phyloP scores from a whole-genome alignment of 2,888 invertebrate genomes.

The Drosophila prolongata region DNA sequence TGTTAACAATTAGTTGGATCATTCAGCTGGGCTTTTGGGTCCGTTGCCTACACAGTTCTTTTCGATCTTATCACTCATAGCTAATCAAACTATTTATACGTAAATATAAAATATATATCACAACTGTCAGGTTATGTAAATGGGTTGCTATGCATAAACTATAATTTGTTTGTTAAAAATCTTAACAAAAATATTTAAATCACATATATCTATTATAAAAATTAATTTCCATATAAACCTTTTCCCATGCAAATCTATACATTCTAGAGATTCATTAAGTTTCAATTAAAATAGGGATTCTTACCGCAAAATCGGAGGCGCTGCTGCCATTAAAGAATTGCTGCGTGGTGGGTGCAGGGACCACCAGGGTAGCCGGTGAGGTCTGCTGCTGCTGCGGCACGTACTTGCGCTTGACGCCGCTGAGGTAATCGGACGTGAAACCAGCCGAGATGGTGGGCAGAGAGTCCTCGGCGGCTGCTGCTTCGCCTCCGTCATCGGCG shows the following conservation, averaged over 20 bases:
- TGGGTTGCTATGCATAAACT: background rate
- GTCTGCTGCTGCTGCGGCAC: constrained; percentile 46
- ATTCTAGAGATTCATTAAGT: no score
- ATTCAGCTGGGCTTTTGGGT: no score
- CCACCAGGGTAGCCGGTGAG: constrained; percentile 18
- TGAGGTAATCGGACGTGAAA: constrained; percentile 52
- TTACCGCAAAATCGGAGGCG: constrained; percentile 76
- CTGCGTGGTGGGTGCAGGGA: constrained; percentile 39
- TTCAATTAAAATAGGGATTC: constrained; percentile 14
- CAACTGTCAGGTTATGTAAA: background rate
- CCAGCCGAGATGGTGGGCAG: constrained; percentile 29
- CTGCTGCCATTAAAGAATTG: constrained; percentile 59
- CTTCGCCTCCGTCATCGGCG: constrained; percentile 63
- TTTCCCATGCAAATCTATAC: no score
- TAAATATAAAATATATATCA: constrained; percentile 4
- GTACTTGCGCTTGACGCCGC: constrained; percentile 77
- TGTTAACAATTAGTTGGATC: background rate
- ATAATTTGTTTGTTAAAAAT: no score
- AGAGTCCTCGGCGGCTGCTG: constrained; percentile 58
- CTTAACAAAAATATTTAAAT: no score
- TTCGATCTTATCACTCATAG: background rate
- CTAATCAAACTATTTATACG: background rate
- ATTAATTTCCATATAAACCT: no score
- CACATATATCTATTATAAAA: no score
- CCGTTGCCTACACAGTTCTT: constrained; percentile 2